phyloP scores from a whole-genome alignment of 2,113 vertebrate species.

The Catharus bicknelli region DNA sequence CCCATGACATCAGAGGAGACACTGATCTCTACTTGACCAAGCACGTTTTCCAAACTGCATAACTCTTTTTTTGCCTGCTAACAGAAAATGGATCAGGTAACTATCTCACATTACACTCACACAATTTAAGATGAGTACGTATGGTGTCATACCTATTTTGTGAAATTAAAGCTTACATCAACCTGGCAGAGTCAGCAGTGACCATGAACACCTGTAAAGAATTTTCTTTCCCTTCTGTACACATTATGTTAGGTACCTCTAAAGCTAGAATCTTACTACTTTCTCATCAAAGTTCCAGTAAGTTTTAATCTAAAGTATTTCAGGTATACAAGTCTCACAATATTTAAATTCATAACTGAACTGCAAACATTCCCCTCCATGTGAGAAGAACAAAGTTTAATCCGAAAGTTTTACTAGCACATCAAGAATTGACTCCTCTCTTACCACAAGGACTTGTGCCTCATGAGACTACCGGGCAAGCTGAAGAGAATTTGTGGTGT shows the following conservation, averaged over 20 bases:
- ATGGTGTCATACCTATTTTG: not conserved
- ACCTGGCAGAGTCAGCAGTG: not conserved
- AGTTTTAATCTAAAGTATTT: not conserved
- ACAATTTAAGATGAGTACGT: no score
- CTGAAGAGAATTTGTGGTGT: not conserved
- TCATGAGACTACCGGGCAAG: not conserved
- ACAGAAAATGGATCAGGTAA: not conserved
- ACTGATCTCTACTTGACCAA: not conserved
- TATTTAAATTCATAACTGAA: not conserved
- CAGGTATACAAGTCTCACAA: not conserved
- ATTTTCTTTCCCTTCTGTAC: not conserved
- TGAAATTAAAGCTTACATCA: not conserved
- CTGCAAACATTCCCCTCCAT: fast-evolving
- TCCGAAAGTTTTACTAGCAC: not conserved
- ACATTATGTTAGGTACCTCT: not conserved
- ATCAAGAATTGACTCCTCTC: not conserved
- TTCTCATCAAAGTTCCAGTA: not conserved
- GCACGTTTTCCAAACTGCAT: not conserved
- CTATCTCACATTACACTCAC: not conserved
- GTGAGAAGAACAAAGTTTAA: not conserved
- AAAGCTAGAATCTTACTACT: not conserved
- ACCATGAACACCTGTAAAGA: not conserved
- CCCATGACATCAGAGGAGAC: not conserved
- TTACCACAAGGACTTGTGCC: not conserved
- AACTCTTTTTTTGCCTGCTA: not conserved